These are phyloP conservation scores for Perccottus glenii DNA, from an alignment of 2,113 vertebrate genomes.

Conservation along the genomic window DNA sequence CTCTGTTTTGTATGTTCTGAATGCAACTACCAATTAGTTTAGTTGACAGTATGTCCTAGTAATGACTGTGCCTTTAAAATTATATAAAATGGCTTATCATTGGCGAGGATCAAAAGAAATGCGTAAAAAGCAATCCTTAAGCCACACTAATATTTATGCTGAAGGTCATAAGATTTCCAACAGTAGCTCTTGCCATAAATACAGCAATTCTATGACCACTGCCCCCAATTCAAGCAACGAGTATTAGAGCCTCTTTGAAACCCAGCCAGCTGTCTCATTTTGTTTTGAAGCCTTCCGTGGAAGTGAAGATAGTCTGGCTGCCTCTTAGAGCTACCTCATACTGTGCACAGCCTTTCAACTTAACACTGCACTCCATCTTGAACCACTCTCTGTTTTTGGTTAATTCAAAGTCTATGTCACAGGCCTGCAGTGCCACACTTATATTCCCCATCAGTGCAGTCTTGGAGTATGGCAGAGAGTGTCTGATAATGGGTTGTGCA, in stretches of 20 bases:
- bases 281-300: background rate
- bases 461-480: background rate
- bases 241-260: slow-evolving; percentile 8
- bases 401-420: slow-evolving; percentile 2
- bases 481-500: slow-evolving; percentile 1
- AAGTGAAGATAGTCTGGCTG: background rate
- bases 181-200: slow-evolving; percentile 21
- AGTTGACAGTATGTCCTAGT: too few species aligned
- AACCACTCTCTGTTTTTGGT: background rate
- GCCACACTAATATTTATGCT: background rate
- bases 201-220: slow-evolving; percentile 16
- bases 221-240: slow-evolving; percentile 11
- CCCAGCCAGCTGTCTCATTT: slow-evolving; percentile 3
- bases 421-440: background rate
- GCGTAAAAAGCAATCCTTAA: background rate
- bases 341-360: background rate
- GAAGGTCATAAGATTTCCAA: too few species aligned
- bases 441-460: background rate
- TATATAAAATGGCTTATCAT: background rate
- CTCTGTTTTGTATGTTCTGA: too few species aligned
- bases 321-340: background rate
- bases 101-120: background rate
- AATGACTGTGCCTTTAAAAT: too few species aligned
- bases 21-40: too few species aligned
- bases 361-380: background rate